Percentiles rank a stretch among this genome's conserved stretches.
These are phyloP conservation scores for Mus spretus DNA, from an alignment of 2,797 vertebrate species.

Conservation along the genomic window DNA sequence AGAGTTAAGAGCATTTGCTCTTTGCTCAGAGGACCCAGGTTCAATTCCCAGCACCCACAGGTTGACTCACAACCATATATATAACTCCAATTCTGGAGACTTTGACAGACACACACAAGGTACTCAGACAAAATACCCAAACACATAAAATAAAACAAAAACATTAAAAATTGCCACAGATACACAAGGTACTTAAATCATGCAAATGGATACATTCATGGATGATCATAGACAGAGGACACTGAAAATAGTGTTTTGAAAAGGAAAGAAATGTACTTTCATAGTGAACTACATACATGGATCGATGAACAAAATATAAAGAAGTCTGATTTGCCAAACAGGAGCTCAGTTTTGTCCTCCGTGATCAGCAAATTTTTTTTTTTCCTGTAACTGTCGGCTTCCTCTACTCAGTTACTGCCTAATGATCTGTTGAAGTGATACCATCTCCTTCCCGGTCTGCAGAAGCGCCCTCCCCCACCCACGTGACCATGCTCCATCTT, in stretches of 20 bases:
- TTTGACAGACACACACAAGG: background rate
- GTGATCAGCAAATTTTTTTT: background rate
- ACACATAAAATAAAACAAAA: background rate
- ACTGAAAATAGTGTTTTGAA: background rate
- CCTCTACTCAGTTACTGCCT: background rate
- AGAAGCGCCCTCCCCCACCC: background rate
- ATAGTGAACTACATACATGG: background rate
- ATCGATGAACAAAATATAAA: slow-evolving; percentile 26
- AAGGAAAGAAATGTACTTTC: slow-evolving; percentile 30
- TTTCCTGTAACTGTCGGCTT: background rate
- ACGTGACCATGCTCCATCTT: background rate
- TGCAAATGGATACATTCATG: background rate
- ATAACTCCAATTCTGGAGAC: background rate
- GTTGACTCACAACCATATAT: background rate
- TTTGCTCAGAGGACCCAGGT: background rate
- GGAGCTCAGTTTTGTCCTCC: background rate
- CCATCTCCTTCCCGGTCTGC: background rate
- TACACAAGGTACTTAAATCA: background rate
- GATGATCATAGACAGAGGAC: background rate
- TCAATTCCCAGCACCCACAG: background rate
- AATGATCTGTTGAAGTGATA: background rate
- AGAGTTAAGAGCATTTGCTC: background rate
- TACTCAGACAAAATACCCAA: background rate
- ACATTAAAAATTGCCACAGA: background rate
- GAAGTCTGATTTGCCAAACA: background rate